Base-by-base conservation (phyloP, 2,113 vertebrate genomes). In the Willisornis vidua region DNA sequence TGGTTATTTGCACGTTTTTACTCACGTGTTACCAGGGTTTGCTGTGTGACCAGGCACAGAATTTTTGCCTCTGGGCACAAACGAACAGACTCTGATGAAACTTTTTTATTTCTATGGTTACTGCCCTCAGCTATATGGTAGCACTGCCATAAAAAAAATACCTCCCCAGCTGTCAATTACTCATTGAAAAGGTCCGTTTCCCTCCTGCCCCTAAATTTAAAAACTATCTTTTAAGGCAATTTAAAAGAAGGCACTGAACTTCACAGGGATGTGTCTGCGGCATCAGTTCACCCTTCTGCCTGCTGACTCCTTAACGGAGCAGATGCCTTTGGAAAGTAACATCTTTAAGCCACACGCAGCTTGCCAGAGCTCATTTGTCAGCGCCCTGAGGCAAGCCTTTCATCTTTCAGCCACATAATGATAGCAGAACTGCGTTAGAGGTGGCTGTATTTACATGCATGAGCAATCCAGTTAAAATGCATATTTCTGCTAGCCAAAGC, bases 301-400 rank as follows among this genome's bases (percentile, higher is more conserved):
- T 37, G 90, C 71, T 6, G 14, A 31, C 73, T 90, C 75, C 85
- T 52, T 41, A 17, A 22, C 23, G 14, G 14, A 92, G 68, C 67
- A 43, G 82, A 86, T 74, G 88, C 83, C 94, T 92, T 58, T 29
- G 79, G 39, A 90, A 74, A 59, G 73, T 3, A 55, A 29, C 88
- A 62, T 80, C 89, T 83, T 61, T 45, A 75, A 92, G 90, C 63
- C 83, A 54, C 63, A 24, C 61, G n/a, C 1, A 18, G 26, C 49
- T 90, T 93, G 86, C 90, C 90, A 88, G 76, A 58, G 59, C 79
- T 94, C 88, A 73, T 96, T 94, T 95, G 85, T 93, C 79, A 94
- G 90, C 24, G 46, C 94, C 96, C 75, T 6, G 43, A 83, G 90
- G 90, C 90, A 51, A 95, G 68, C 68, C 86, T 96, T 97, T 97